Evolutionary conservation across 2,888 invertebrate species (phyloP).

Genomic region (Tetramorium bicarinatum): DNA sequence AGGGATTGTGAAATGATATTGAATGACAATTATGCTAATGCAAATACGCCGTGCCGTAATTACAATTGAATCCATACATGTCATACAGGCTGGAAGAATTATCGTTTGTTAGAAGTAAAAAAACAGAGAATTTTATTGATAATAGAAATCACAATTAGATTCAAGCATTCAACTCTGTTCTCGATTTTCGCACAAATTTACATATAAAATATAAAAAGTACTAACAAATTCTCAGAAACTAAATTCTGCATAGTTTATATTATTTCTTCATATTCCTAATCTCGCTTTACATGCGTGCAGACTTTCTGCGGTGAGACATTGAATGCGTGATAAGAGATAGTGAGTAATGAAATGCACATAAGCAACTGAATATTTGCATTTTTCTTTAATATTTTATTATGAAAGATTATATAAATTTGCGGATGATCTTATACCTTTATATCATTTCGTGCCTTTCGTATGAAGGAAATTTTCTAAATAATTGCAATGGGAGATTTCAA

Average conservation of each 20-base stretch:
- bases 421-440: not conserved
- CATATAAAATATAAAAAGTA: not conserved
- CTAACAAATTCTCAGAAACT: not conserved
- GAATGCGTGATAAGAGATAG: not conserved
- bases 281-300: not conserved
- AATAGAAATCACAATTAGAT: not conserved
- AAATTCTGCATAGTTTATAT: not conserved
- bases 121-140: not conserved
- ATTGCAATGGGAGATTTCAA: not conserved
- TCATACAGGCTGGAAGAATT: no score
- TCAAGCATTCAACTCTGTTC: not conserved
- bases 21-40: slow-evolving; percentile 5
- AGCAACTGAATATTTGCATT: slow-evolving; percentile 2
- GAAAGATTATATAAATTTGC: not conserved
- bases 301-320: not conserved
- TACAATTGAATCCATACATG: slow-evolving; percentile 4
- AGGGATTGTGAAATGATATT: slow-evolving; percentile 9
- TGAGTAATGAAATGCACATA: not conserved
- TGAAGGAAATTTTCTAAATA: not conserved
- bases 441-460: not conserved
- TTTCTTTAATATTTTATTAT: not conserved
- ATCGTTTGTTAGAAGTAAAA: not conserved
- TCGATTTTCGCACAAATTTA: not conserved
- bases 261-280: not conserved
- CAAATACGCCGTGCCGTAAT: not conserved